Percentiles rank a stretch among this genome's conserved stretches.
phyloP scores from a whole-genome alignment of 2,888 invertebrate genomes.

The Orchestes rusci region DNA sequence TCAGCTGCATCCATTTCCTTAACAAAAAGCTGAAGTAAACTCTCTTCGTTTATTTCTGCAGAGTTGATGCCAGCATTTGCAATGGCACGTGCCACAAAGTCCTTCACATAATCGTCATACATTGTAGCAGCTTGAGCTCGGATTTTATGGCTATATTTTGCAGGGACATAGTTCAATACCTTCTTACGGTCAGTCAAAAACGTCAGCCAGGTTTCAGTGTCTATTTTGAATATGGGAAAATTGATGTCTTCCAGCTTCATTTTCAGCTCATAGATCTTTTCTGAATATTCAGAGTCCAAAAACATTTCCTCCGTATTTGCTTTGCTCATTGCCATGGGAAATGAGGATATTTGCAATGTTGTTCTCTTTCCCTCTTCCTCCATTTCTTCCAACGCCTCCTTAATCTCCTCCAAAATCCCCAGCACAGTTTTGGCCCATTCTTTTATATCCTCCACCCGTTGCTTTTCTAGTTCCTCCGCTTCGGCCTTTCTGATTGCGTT shows the following conservation, averaged over 20 bases:
- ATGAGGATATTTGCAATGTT: constrained; percentile 32
- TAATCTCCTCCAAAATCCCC: constrained; percentile 21
- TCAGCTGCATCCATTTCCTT: constrained; percentile 43
- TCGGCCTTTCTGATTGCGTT: constrained; percentile 31
- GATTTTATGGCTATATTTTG: constrained; percentile 28
- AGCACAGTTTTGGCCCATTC: constrained; percentile 39
- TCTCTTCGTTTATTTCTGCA: constrained; percentile 44
- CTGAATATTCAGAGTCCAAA: constrained; percentile 26
- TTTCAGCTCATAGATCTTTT: constrained; percentile 19
- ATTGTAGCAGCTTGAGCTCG: constrained; percentile 34
- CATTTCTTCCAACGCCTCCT: constrained; percentile 17
- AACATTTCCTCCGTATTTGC: constrained; percentile 12
- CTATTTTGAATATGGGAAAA: constrained; percentile 19
- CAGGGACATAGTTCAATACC: constrained; percentile 28
- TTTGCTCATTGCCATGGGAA: constrained; percentile 32
- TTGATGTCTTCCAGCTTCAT: constrained; percentile 21
- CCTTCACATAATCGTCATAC: constrained; percentile 45
- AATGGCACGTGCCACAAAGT: constrained; percentile 45
- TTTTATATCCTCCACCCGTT: constrained; percentile 36
- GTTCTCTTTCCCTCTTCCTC: constrained; percentile 23
- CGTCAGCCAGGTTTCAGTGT: constrained; percentile 12
- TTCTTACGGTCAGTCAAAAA: constrained; percentile 25
- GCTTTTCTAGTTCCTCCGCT: constrained; percentile 24
- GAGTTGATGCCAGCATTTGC: constrained; percentile 42
- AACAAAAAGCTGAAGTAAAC: constrained; percentile 44